Conservation (phyloP, 2,797 vertebrate genomes). For the Karalla daura region DNA sequence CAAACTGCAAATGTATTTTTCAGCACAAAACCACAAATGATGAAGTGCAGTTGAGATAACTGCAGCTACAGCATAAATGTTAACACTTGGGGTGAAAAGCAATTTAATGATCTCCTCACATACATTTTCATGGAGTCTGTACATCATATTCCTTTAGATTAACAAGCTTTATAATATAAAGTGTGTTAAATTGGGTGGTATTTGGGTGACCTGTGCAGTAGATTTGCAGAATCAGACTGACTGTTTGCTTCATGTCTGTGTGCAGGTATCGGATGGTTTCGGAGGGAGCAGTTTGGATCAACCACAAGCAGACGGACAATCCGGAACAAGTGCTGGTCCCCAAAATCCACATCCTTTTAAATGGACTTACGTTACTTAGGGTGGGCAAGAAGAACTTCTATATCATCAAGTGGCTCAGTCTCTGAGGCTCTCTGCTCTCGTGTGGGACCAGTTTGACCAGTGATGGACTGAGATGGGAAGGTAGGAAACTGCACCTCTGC, state of each 20-base stretch:
- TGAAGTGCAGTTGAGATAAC: too few relatives aligned
- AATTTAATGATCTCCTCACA: too few relatives aligned
- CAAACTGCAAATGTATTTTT: not conserved
- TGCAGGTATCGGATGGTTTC: conserved; percentile 91
- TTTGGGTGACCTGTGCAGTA: not conserved
- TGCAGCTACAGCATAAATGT: too few relatives aligned
- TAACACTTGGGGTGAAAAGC: too few relatives aligned
- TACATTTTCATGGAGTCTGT: too few relatives aligned
- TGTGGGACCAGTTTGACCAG: conserved; percentile 6
- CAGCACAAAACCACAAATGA: not conserved
- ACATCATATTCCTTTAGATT: too few relatives aligned
- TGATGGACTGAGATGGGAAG: conserved; percentile 46
- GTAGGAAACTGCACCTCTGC: conserved; percentile 45
- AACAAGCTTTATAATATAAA: not conserved
- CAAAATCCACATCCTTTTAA: conserved; percentile 91
- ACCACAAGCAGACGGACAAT: conserved; percentile 86
- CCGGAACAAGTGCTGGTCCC: conserved; percentile 91
- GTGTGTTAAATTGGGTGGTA: not conserved
- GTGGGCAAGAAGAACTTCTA: conserved; percentile 95
- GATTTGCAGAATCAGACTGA: not conserved
- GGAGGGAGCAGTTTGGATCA: conserved; percentile 92
- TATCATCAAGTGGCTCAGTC: conserved; percentile 93
- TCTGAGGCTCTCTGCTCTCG: conserved; percentile 74
- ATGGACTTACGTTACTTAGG: conserved; percentile 91
- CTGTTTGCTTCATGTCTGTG: conserved; percentile 6